phyloP scores from a whole-genome alignment of 2,113 vertebrate genomes.

The Rhinopithecus roxellana region DNA sequence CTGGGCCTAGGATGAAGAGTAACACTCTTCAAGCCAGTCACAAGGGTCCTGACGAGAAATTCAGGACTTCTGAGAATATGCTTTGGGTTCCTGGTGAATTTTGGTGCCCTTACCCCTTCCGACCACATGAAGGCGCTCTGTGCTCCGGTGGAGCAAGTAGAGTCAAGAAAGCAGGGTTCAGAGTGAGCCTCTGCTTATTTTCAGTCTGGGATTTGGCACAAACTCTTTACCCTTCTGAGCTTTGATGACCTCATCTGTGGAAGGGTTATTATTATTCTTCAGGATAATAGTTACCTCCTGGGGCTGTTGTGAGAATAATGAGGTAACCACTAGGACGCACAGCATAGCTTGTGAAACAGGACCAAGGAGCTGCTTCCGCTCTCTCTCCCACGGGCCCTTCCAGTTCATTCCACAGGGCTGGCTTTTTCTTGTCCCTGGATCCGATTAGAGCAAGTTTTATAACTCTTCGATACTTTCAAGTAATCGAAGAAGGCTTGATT shows the following conservation, averaged over 20 bases:
- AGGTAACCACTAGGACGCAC: accelerated
- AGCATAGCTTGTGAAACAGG: accelerated
- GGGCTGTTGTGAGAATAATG: background rate
- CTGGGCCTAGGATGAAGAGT: background rate
- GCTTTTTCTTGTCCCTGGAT: background rate
- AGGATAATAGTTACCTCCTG: accelerated
- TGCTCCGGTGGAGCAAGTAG: too few relatives aligned
- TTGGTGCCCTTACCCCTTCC: background rate
- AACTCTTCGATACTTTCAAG: background rate
- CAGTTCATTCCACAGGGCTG: background rate
- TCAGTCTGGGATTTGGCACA: background rate
- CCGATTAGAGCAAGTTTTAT: background rate
- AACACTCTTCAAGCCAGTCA: background rate
- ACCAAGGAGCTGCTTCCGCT: accelerated
- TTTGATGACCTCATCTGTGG: background rate
- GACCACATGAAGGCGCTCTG: background rate
- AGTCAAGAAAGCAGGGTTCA: background rate
- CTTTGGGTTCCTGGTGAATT: background rate
- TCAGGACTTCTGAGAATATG: background rate
- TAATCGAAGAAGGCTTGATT: background rate
- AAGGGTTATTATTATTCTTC: too few relatives aligned
- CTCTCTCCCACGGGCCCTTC: background rate
- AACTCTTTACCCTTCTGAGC: background rate
- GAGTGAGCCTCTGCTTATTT: background rate
- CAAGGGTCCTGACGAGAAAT: background rate